Evolutionary conservation across 2,797 vertebrate species (phyloP), one percentile per base, ranked within the genome.

Genomic region (Sebastes kiyomatsui): DNA sequence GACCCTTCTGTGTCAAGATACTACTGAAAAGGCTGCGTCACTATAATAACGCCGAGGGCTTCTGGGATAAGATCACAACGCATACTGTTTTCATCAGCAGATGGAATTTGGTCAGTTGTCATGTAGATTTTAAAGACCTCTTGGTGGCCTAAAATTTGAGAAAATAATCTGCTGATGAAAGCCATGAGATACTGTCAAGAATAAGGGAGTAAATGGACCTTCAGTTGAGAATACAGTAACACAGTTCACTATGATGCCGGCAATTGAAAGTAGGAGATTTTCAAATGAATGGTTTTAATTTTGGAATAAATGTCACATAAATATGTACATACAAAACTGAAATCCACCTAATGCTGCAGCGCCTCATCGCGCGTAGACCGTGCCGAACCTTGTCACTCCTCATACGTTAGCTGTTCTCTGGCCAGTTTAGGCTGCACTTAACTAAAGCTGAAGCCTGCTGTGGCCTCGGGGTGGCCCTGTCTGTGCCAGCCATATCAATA

Each of bases 401-500:
- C 67, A 70, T 83, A 30, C 72, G 9, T 59, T 66, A 33, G 85
- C 82, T 85, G 86, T 64, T 81, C 82, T 83, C 79, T 5, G 72
- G 88, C 67, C 86, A 86, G 79, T 92, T 90, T 80, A 70, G 83
- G 74, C 78, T 82, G 83, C 89, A 83, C 83, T 89, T 86, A 93
- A 91, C 88, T 80, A 52, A 86, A 94, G 85, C 88, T 93, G 91
- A 95, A 94, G 88, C 91, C 84, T 74, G 83, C 72, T 46, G 66
- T 74, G 86, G 84, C 92, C 87, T 70, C 75, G 13, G 88, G 93
- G 85, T 70, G 80, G 80, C 87, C 77, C 83, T 92, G 93, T 94
- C 92, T 87, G 70, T 86, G 90, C 87, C 92, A 87, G 91, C 92
- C 86, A 89, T 90, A 93, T 94, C 92, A 91, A 82, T 85, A 90